Percentiles rank a stretch among this genome's conserved stretches.
phyloP scores from a whole-genome alignment of 2,888 invertebrate genomes.

The Biston stratarius region DNA sequence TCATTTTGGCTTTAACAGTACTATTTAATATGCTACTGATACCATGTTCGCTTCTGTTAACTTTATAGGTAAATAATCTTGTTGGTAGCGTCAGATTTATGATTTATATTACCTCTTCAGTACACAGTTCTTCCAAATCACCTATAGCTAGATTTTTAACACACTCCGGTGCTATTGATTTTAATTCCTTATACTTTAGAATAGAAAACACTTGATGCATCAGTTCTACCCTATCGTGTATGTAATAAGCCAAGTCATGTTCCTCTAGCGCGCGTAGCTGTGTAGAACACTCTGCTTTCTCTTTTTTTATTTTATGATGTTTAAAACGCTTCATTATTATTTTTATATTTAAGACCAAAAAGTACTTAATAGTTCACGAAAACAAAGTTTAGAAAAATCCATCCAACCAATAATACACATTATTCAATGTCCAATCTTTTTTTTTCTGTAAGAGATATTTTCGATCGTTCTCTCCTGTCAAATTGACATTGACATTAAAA shows the following conservation, averaged over 20 bases:
- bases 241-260: conserved; percentile 84
- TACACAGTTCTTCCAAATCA: conserved; percentile 86
- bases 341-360: conserved; percentile 11
- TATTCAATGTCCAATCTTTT: no score
- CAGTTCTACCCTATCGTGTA: conserved; percentile 87
- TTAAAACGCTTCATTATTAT: conserved; percentile 44
- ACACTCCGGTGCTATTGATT: conserved; percentile 85
- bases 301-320: conserved; percentile 70
- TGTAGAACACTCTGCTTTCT: conserved; percentile 61
- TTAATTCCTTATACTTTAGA: conserved; percentile 85
- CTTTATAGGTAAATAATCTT: no score
- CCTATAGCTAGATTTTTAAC: conserved; percentile 74
- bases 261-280: conserved; percentile 60
- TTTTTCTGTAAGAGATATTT: no score
- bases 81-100: neutral
- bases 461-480: no score
- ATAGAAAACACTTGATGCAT: conserved; percentile 87
- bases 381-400: no score
- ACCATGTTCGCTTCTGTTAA: no score
- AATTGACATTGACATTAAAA: no score
- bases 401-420: no score
- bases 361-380: no score
- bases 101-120: conserved; percentile 80
- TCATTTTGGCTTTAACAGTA: no score
- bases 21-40: no score